Evolutionary conservation across 2,797 vertebrate genomes (phyloP), one percentile per base, ranked within the genome.

Genomic region (Coccyzus lansbergi): DNA sequence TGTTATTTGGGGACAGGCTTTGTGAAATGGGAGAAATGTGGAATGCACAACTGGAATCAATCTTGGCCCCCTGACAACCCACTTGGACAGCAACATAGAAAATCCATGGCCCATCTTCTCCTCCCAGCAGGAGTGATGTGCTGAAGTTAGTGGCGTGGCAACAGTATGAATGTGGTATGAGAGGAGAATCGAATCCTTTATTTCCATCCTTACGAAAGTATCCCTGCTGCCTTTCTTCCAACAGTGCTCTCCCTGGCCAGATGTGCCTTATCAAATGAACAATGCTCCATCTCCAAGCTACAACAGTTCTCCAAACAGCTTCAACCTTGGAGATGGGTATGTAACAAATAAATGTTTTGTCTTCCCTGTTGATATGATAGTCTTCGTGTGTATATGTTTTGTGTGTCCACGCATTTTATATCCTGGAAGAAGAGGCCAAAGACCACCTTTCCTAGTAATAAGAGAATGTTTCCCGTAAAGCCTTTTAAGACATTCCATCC

Each of bases 241-340:
- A 38, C 96, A 99, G 99, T 99, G 99, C 80, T 99, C 99, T 36
- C 99, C 98, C 0, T 99, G 99, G 99, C 99, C 99, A 6, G 99
- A 99, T 44, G 94, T 98, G 72, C 96, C 98, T 22, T 98, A 98
- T 96, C 98, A 98, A 85, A 97, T 98, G 92, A 98, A 97, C 93
- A 98, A 96, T 72, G 97, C 98, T 82, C 98, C 98, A 0, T 98
- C 98, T 67, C 98, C 98, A 11, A 98, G 98, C 94, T 99, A 99
- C 97, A 98, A 98, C 92, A 99, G 98, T 93, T 99, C 99, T 71
- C 99, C 98, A 28, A 98, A 98, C 52, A 98, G 98, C 95, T 99
- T 98, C 75, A 96, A 97, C 88, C 98, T 99, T 15, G 97, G 98
- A 40, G 98, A 99, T 86, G 98, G 98, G 99, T 99, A 98, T 83